Percentiles rank a stretch among this genome's conserved stretches.
These are phyloP conservation scores for Eumaeus atala DNA, from an alignment of 1,140 invertebrate species.

Conservation along the genomic window DNA sequence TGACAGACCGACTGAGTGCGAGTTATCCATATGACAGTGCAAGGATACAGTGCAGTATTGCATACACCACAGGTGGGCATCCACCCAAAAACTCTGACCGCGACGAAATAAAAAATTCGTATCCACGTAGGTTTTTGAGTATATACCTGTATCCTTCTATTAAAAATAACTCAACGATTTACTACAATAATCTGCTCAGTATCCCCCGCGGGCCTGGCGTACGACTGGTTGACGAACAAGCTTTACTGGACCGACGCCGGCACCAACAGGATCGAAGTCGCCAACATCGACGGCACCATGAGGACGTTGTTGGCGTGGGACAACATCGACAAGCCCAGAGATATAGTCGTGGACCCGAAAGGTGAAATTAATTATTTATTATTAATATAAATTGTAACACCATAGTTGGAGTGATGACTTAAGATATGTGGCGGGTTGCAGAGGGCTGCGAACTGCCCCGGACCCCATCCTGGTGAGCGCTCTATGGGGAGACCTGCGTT, in stretches of 20 bases:
- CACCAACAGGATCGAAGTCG: slow-evolving; percentile 87
- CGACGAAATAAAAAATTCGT: too few species aligned
- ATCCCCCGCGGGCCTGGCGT: slow-evolving; percentile 84
- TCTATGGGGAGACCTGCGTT: too few species aligned
- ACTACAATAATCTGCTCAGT: slow-evolving; percentile 48
- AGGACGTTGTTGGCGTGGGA: slow-evolving; percentile 86
- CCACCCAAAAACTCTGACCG: too few species aligned
- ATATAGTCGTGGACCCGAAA: slow-evolving; percentile 88
- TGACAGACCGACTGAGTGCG: too few species aligned
- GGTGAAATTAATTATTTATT: slow-evolving; percentile 64
- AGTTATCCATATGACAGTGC: too few species aligned
- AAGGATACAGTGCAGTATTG: too few species aligned
- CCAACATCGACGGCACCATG: slow-evolving; percentile 84
- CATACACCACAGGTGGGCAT: too few species aligned
- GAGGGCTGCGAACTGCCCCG: too few species aligned
- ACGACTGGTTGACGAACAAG: slow-evolving; percentile 91
- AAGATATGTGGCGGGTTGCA: too few species aligned
- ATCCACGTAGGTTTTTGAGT: background rate
- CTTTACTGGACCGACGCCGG: slow-evolving; percentile 93
- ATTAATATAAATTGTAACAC: background rate
- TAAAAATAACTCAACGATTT: background rate
- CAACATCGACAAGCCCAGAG: slow-evolving; percentile 86
- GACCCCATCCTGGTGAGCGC: too few species aligned
- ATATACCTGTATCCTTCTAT: background rate
- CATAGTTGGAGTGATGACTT: too few species aligned